phyloP scores from a whole-genome alignment of 1,140 invertebrate genomes.

The Colletes gigas region DNA sequence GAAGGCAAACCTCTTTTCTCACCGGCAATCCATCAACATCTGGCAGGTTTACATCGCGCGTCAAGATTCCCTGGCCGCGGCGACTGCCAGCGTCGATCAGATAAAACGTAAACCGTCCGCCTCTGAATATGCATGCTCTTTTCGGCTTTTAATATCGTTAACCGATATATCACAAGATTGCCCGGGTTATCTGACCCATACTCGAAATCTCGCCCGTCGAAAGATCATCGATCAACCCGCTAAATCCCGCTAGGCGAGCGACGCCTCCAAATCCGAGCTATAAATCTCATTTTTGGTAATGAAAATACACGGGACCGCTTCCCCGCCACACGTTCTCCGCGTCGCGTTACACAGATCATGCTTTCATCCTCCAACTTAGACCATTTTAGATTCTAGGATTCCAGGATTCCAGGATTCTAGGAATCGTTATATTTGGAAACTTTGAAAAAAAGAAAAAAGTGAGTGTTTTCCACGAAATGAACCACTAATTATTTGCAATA shows the following conservation, averaged over 20 bases:
- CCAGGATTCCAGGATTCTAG: no score
- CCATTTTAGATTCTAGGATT: no score
- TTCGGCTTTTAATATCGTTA: constrained; percentile 75
- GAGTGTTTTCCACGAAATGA: no score
- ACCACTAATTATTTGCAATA: no score
- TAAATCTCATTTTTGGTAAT: constrained; percentile 33
- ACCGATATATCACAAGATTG: constrained; percentile 74
- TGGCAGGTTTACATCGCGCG: constrained; percentile 77
- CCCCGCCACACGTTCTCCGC: background rate
- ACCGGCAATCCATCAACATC: constrained; percentile 74
- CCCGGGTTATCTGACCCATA: constrained; percentile 65
- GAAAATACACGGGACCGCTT: constrained; percentile 21
- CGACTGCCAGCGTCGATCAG: constrained; percentile 71
- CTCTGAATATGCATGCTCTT: constrained; percentile 77
- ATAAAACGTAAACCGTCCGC: constrained; percentile 74
- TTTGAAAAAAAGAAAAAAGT: no score
- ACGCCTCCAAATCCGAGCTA: background rate
- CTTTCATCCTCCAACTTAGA: no score
- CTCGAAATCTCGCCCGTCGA: constrained; percentile 67
- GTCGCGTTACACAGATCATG: no score
- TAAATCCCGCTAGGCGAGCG: constrained; percentile 39
- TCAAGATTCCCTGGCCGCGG: constrained; percentile 72
- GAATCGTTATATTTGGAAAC: no score
- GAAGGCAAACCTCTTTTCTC: constrained; percentile 64
- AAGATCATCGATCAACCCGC: constrained; percentile 69